Conservation (phyloP, 2,888 invertebrate species). For the Drosophila helvetica region DNA sequence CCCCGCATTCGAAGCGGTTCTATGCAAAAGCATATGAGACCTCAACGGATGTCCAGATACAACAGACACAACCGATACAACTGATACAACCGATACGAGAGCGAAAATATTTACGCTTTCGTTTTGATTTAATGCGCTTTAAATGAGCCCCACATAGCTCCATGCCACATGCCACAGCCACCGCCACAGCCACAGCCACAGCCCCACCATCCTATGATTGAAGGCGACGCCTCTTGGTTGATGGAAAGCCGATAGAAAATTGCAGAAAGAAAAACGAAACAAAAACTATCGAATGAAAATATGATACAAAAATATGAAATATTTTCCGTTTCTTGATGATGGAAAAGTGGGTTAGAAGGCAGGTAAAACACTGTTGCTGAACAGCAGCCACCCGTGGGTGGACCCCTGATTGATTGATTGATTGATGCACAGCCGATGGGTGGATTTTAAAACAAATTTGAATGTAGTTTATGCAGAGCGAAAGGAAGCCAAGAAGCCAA, state of each 20-base stretch:
- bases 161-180: not conserved
- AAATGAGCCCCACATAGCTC: constrained; percentile 57
- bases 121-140: constrained; percentile 75
- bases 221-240: constrained; percentile 12
- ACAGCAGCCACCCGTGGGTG: constrained; percentile 27
- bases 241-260: constrained; percentile 25
- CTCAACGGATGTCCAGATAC: constrained; percentile 22
- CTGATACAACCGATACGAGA: constrained; percentile 6
- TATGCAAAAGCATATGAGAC: constrained; percentile 20
- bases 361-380: constrained; percentile 28
- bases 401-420: constrained; percentile 32
- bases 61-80: not conserved
- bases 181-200: not conserved
- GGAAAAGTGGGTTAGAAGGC: constrained; percentile 45
- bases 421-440: constrained; percentile 25
- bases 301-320: constrained; percentile 70
- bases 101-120: constrained; percentile 73
- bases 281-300: constrained; percentile 53
- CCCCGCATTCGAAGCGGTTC: constrained; percentile 26
- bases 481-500: constrained; percentile 19
- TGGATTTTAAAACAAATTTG: constrained; percentile 1
- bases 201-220: not conserved
- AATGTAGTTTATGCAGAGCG: constrained; percentile 33
- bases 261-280: constrained; percentile 34
- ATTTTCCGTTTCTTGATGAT: constrained; percentile 57